Evolutionary conservation across 2,113 vertebrate species (phyloP).

Genomic region (Protobothrops mucrosquamatus): DNA sequence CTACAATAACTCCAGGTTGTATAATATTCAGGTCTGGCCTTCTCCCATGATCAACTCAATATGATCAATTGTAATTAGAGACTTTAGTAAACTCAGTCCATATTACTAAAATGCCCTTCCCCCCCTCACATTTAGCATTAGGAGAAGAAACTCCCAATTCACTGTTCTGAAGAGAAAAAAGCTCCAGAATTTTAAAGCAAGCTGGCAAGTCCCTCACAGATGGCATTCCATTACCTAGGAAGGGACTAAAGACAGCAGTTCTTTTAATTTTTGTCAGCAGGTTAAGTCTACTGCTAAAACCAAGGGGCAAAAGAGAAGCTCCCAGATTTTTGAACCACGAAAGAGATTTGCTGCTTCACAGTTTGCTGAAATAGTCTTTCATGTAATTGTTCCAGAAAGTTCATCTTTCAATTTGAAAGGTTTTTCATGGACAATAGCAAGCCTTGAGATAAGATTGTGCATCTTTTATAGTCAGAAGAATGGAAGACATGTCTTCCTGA

Average conservation of each 20-base stretch:
- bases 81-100: not conserved
- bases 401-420: not conserved
- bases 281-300: not conserved
- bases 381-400: not conserved
- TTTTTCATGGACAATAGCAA: not conserved
- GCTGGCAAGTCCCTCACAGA: not conserved
- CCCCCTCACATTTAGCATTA: not conserved
- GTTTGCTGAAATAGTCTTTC: not conserved
- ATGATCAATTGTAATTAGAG: not conserved
- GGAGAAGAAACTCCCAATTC: not conserved
- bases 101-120: not conserved
- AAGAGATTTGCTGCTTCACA: not conserved
- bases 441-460: not conserved
- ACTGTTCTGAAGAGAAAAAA: not conserved
- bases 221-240: not conserved
- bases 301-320: not conserved
- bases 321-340: not conserved
- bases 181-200: not conserved
- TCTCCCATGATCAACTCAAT: not conserved
- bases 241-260: not conserved
- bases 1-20: not conserved
- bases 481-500: not conserved
- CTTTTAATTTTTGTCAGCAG: not conserved
- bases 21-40: not conserved
- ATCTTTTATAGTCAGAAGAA: not conserved